Base-by-base conservation (phyloP, 2,888 invertebrate species). In the Stegana nigrithorax region DNA sequence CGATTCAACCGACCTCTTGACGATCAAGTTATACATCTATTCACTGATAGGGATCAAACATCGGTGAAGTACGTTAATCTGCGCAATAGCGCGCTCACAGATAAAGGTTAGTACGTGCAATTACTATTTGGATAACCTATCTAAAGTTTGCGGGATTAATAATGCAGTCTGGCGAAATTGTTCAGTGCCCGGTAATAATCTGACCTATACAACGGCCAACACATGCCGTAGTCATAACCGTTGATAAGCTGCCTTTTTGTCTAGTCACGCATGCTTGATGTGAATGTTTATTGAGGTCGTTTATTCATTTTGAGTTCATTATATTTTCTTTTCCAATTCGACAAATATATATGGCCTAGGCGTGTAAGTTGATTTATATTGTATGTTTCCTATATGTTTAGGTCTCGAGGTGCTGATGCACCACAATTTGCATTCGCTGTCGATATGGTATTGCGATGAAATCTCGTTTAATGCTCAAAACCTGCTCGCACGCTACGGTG, bases 361-460 rank as follows among this genome's bases (percentile, higher is more conserved):
- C n/a, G n/a, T n/a, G n/a, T n/a, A n/a, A n/a, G n/a, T n/a, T n/a
- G n/a, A n/a, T n/a, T n/a, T n/a, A n/a, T n/a, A n/a, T 29, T 29
- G 29, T 29, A 10, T 29, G 6, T 29, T 7, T 21, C 2, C 21
- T 44, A 7, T 51, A 3, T 27, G 6, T 12, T 12, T 36, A 81
- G 85, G 85, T 60, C 69, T 96, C 55, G 87, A 89, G 70, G 89
- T 89, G 58, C 85, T 96, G 14, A 86, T 93, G 83, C 88, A 88
- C 56, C 96, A 96, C 84, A 90, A 91, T 68, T 88, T 94, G 39
- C 86, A 88, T 12, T 91, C 92, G 67, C 85, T 97, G 53, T 92
- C 94, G 71, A 87, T 96, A 67, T 89, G 90, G 62, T 91, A 93
- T 73, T 94, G 94, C 82, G 88, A 89, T 67, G 88, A 89, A 67